Percentiles rank a stretch among this genome's conserved stretches.
Conservation (phyloP, 2,113 vertebrate genomes). For the Sorex fumeus region DNA sequence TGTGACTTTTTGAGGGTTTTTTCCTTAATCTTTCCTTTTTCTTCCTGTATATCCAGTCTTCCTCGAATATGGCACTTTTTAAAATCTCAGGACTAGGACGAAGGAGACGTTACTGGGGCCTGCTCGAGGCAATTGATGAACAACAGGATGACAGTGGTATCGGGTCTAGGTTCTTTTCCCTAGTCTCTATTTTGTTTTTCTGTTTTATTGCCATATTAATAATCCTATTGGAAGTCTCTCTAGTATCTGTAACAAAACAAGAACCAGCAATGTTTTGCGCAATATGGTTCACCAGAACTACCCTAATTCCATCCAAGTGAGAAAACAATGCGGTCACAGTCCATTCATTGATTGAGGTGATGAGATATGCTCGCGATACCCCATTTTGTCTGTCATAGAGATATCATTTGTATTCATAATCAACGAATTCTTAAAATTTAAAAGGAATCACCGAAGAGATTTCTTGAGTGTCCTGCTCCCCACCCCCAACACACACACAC, state of each 20-base stretch:
- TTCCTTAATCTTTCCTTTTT: neutral
- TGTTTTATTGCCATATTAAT: neutral
- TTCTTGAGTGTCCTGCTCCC: neutral
- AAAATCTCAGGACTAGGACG: too few species aligned
- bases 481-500: too few species aligned
- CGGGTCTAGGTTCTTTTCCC: neutral
- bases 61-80: too few species aligned
- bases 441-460: neutral
- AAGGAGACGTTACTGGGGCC: too few species aligned
- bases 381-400: neutral
- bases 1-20: neutral
- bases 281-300: neutral
- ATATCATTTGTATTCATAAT: slow-evolving; percentile 14
- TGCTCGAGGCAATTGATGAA: too few species aligned
- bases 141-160: too few species aligned
- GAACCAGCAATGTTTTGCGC: neutral
- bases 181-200: neutral
- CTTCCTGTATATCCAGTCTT: slow-evolving; percentile 27
- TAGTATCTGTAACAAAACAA: neutral
- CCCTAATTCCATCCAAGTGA: neutral
- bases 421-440: slow-evolving; percentile 7
- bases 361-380: neutral
- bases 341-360: neutral
- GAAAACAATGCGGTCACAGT: neutral
- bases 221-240: neutral